Evolutionary conservation across 30 jellyfish, hydroid and myxozoan genomes (phyloP), one percentile per base, ranked within the genome.

Genomic region (Cassiopea andromeda): DNA sequence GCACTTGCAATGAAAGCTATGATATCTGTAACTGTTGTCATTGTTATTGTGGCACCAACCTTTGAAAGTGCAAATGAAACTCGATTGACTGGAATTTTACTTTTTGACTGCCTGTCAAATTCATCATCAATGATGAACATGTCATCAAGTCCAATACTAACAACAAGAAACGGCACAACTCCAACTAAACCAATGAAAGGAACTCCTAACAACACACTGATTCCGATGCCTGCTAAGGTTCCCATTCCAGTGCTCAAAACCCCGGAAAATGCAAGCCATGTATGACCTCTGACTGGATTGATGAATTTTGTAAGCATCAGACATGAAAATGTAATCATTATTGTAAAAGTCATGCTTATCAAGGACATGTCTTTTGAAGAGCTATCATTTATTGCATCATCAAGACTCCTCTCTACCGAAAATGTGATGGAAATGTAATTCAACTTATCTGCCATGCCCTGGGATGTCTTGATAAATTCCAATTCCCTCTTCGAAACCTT

Each of bases 131-230:
- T 84, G 60, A 91, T 91, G 54, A 91, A 91, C 92, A 85, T 91
- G 84, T 91, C 97, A 59, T 91, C 97, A 50, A 91, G 77, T 7
- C 93, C 97, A 17, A 91, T 84, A 78, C 97, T 84, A 18, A 91
- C 84, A 1, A 91, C 94, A 15, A 91, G 88, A 73, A 91, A 91
- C 17, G 97, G 97, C 78, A 91, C 84, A 4, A 91, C 92, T 1
- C 97, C 97, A 58, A 84, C 87, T 12, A 91, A 78, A 72, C 89
- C 80, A 46, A 77, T 85, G 84, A 91, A 79, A 15, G 97, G 97
- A 60, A 91, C 85, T 46, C 94, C 91, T 10, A 91, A 69, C 18
- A 80, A 77, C 16, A 73, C 58, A 1, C 87, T 80, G 68, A 91
- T n/a, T n/a, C 97, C 94, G 27, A 91, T 60, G 8, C 93, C 97